Conservation (phyloP, 2,797 vertebrate species). For the Falco columbarius region DNA sequence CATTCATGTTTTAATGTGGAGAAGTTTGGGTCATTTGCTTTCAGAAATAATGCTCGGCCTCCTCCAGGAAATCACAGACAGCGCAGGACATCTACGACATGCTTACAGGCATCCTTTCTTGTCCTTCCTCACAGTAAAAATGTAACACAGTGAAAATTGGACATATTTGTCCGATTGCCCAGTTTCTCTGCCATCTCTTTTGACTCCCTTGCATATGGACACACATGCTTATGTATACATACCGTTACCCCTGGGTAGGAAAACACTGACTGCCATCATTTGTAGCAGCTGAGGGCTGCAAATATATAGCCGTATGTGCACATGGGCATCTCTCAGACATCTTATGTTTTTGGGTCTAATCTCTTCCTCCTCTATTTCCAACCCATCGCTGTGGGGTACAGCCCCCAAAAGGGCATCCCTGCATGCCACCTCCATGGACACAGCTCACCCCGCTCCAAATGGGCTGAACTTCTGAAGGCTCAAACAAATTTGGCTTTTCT, state of each 20-base stretch:
- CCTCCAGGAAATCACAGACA: neutral
- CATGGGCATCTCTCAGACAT: neutral
- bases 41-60: neutral
- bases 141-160: too few species aligned
- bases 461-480: neutral
- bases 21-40: neutral
- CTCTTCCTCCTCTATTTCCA: neutral
- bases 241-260: neutral
- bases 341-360: rapidly evolving
- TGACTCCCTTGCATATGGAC: too few species aligned
- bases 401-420: neutral
- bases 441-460: neutral
- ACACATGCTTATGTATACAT: rapidly evolving
- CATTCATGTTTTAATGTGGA: neutral
- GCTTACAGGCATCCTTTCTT: neutral
- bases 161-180: neutral
- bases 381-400: rapidly evolving
- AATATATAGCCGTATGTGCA: neutral
- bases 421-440: neutral
- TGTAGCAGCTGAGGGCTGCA: neutral
- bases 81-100: rapidly evolving
- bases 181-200: neutral
- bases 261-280: rapidly evolving
- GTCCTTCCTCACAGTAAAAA: neutral
- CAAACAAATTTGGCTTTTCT: neutral